A percentile compares a stretch with the other conserved stretches of the same genome.
Conservation (phyloP, 2,113 vertebrate genomes). For the Oryctolagus cuniculus region mOryCun1.1 NC_091433.1:197303001-197303500, state of each 20-base stretch:
- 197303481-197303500: not conserved
- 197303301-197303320: not conserved
- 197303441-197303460: not conserved
- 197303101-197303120: not conserved
- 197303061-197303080: not conserved
- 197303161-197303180: not conserved
- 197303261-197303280: not conserved
- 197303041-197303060: not conserved
- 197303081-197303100: too few species aligned
- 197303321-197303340: rapidly evolving
- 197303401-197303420: not conserved
- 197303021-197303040: rapidly evolving
- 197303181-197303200: not conserved
- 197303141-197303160: not conserved
- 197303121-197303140: not conserved
- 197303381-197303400: not conserved
- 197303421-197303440: not conserved
- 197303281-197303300: not conserved
- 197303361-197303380: not conserved
- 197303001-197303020: too few species aligned
- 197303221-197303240: not conserved
- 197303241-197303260: not conserved
- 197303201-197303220: not conserved
- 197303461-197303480: not conserved
- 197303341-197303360: not conserved